A percentile compares a stretch with the other conserved stretches of the same genome.
phyloP scores from a whole-genome alignment of 2,888 invertebrate genomes.

The Brachypalpus laphriformis region DNA sequence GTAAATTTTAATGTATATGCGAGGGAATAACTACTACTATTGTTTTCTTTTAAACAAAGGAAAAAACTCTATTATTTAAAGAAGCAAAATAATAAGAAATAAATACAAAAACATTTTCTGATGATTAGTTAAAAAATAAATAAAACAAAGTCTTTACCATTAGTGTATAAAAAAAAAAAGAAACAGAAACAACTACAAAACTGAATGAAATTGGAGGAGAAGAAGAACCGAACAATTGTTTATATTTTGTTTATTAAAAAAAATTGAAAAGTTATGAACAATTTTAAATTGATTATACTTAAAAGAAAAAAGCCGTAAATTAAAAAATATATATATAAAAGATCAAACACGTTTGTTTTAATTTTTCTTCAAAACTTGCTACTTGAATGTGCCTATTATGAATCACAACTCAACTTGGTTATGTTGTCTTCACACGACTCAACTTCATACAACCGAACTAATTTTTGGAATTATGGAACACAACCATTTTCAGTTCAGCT shows the following conservation, averaged over 20 bases:
- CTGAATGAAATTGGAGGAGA: slow-evolving; percentile 45
- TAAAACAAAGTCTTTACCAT: slow-evolving; percentile 55
- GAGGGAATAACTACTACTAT: slow-evolving; percentile 53
- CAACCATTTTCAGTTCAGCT: too few species aligned
- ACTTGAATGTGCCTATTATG: too few species aligned
- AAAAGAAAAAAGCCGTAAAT: slow-evolving; percentile 51
- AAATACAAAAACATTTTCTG: slow-evolving; percentile 17
- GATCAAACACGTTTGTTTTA: slow-evolving; percentile 21
- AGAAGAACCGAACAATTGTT: slow-evolving; percentile 72
- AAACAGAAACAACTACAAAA: slow-evolving; percentile 36
- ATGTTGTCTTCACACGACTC: too few species aligned
- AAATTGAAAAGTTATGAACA: slow-evolving; percentile 25
- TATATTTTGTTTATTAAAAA: slow-evolving; percentile 71
- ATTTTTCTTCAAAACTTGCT: not conserved
- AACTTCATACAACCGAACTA: too few species aligned
- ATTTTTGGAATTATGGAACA: too few species aligned
- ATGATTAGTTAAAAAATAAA: slow-evolving; percentile 3
- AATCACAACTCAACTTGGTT: too few species aligned
- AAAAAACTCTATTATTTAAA: slow-evolving; percentile 41
- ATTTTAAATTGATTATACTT: slow-evolving; percentile 50
- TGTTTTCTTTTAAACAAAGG: slow-evolving; percentile 39
- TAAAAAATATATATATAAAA: slow-evolving; percentile 58
- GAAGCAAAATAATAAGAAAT: not conserved
- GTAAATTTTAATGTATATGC: slow-evolving; percentile 58
- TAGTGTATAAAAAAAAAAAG: slow-evolving; percentile 47